These are phyloP conservation scores for Ceratina australensis DNA, from an alignment of 1,140 invertebrate species.

Conservation along the genomic window DNA sequence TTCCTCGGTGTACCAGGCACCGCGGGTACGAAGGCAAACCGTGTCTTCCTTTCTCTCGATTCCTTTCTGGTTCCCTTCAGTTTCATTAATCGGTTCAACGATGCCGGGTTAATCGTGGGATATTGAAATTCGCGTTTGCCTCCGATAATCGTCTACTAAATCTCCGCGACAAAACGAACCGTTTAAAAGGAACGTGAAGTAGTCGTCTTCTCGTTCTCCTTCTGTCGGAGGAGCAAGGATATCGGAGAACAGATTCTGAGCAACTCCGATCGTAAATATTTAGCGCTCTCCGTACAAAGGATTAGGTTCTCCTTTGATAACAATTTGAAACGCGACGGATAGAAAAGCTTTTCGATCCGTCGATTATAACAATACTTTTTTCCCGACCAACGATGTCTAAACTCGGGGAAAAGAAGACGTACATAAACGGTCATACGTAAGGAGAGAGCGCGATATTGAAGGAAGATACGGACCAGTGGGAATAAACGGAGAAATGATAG, in stretches of 20 bases:
- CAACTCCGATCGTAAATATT: conserved; percentile 1
- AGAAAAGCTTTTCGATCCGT: not conserved
- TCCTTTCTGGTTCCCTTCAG: not conserved
- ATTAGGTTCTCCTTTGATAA: not conserved
- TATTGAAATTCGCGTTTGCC: not conserved
- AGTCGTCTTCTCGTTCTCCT: not conserved
- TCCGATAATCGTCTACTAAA: not conserved
- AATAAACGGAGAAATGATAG: conserved; percentile 51
- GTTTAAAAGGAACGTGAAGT: conserved; percentile 12
- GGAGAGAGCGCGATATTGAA: conserved; percentile 1
- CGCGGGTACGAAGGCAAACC: not conserved
- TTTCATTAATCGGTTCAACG: conserved; percentile 24
- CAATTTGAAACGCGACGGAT: not conserved
- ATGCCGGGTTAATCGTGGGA: conserved; percentile 1
- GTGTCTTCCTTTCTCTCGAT: not conserved
- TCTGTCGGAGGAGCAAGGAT: not conserved
- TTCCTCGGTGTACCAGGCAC: conserved; percentile 35
- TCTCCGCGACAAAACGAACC: conserved; percentile 12
- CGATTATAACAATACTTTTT: not conserved
- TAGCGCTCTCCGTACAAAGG: not conserved
- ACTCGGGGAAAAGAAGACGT: not conserved
- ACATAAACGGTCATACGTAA: not conserved
- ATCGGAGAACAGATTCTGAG: conserved; percentile 3
- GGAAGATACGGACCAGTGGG: conserved; percentile 15
- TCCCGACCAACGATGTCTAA: not conserved